Evolutionary conservation across 2,888 invertebrate species (phyloP).

Genomic region (Diachrysia chrysitis): DNA sequence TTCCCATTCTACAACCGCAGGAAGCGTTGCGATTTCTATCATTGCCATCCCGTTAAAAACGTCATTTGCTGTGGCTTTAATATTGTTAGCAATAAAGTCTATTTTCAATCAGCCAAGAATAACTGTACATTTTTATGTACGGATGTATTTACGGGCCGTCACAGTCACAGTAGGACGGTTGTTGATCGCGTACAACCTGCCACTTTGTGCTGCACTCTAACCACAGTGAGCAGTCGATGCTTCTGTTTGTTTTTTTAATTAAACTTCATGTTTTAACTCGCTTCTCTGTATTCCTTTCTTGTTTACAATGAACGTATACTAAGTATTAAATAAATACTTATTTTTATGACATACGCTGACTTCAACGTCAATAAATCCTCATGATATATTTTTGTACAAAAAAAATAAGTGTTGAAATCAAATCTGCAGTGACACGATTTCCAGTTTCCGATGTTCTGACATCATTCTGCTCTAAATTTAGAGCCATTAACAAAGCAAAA

Average conservation of each 20-base stretch:
- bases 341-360: not conserved
- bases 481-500: slow-evolving; percentile 74
- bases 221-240: slow-evolving; percentile 58
- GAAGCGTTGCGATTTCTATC: slow-evolving; percentile 82
- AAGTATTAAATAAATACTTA: not conserved
- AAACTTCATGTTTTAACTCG: slow-evolving; percentile 55
- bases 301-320: not conserved
- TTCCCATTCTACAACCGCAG: slow-evolving; percentile 77
- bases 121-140: slow-evolving; percentile 77
- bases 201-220: slow-evolving; percentile 72
- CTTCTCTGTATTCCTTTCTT: slow-evolving; percentile 18
- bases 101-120: slow-evolving; percentile 59
- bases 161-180: slow-evolving; percentile 79
- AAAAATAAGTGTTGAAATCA: slow-evolving; percentile 54
- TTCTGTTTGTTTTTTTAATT: slow-evolving; percentile 82
- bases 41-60: slow-evolving; percentile 67
- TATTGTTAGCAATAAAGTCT: slow-evolving; percentile 59
- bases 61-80: slow-evolving; percentile 54
- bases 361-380: slow-evolving; percentile 29
- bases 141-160: slow-evolving; percentile 79
- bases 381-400: slow-evolving; percentile 38
- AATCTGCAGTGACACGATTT: slow-evolving; percentile 70
- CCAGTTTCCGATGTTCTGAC: slow-evolving; percentile 76
- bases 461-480: slow-evolving; percentile 77
- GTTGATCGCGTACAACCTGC: slow-evolving; percentile 66